These are phyloP conservation scores for Rhodinocichla rosea DNA, from an alignment of 2,113 vertebrate species.

Conservation along the genomic window DNA sequence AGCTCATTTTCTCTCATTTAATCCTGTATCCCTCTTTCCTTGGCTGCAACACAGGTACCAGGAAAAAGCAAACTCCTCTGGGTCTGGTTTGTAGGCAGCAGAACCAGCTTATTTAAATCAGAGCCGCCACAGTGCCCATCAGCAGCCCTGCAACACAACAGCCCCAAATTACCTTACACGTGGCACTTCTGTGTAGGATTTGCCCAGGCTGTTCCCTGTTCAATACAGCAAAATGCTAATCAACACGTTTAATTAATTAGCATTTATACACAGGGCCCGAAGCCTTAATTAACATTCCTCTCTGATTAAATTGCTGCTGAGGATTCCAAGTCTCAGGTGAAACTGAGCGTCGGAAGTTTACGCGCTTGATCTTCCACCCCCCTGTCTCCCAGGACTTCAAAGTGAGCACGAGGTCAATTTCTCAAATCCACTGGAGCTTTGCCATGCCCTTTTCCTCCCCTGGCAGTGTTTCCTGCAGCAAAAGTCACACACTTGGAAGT, in stretches of 20 bases:
- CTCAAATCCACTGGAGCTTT: neutral
- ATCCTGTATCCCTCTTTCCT: neutral
- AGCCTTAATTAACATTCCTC: conserved; percentile 60
- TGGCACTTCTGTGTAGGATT: neutral
- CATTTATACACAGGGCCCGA: neutral
- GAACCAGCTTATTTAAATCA: neutral
- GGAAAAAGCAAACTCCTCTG: neutral
- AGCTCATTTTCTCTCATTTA: neutral
- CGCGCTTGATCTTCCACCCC: conserved; percentile 46
- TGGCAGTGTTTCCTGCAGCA: neutral
- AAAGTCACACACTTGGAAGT: neutral
- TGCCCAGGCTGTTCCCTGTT: neutral
- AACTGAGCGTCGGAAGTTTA: conserved; percentile 6
- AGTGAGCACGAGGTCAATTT: neutral
- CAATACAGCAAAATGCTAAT: conserved; percentile 49
- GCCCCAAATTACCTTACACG: conserved; percentile 5
- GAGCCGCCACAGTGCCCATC: neutral
- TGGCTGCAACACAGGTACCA: neutral
- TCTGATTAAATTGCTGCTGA: conserved; percentile 55
- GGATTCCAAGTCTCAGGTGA: conserved; percentile 59
- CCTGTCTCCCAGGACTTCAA: conserved; percentile 61
- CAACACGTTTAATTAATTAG: conserved; percentile 57
- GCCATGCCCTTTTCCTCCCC: neutral
- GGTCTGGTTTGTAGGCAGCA: neutral
- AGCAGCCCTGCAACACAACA: neutral